Evolutionary conservation across 2,113 vertebrate species (phyloP).

Genomic region (Sarotherodon lohbergeri): DNA sequence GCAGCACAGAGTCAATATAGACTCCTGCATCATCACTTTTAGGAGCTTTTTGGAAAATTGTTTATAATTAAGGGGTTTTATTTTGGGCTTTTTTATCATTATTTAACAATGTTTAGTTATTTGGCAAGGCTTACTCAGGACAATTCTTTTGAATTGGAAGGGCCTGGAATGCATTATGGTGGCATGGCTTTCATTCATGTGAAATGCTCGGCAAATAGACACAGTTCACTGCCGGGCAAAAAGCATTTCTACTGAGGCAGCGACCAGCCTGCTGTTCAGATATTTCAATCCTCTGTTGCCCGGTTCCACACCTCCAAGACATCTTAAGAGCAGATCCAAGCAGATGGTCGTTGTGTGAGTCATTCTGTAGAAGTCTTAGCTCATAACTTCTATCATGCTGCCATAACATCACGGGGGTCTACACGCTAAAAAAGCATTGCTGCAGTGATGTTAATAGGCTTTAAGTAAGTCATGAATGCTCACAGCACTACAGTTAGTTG

Average conservation of each 20-base stretch:
- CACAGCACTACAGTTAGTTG: not conserved
- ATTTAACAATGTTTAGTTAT: not conserved
- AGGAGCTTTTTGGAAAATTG: not conserved
- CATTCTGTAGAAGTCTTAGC: not conserved
- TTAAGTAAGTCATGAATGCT: not conserved
- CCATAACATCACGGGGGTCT: not conserved
- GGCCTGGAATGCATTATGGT: not conserved
- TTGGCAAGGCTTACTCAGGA: not conserved
- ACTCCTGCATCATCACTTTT: not conserved
- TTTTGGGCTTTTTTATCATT: not conserved
- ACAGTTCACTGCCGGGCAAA: not conserved
- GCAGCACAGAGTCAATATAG: not conserved
- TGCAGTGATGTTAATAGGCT: not conserved
- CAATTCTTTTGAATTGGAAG: not conserved
- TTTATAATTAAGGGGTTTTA: rapidly evolving
- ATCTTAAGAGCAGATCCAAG: not conserved
- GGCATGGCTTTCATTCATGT: not conserved
- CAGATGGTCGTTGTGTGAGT: not conserved
- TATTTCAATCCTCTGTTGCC: not conserved
- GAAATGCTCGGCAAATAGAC: not conserved
- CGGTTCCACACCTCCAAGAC: not conserved
- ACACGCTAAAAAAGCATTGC: not conserved
- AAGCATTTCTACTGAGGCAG: not conserved
- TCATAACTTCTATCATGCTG: not conserved
- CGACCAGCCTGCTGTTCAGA: not conserved